Conservation (phyloP, 2,797 vertebrate species). For the Chelon auratus region DNA sequence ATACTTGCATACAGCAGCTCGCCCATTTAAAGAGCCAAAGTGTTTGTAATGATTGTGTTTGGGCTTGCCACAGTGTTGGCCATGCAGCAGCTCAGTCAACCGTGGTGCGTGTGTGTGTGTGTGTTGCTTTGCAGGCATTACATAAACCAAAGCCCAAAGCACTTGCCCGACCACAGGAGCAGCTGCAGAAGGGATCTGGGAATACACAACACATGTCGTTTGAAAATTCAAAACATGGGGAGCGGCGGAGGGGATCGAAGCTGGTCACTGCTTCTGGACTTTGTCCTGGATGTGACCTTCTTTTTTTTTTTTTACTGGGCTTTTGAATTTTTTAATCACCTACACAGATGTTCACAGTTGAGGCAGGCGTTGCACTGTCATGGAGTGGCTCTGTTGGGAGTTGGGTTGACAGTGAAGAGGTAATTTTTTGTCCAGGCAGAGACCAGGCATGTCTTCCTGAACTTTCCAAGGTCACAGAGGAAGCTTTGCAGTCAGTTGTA, state of each 20-base stretch:
- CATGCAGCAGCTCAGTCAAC: slow-evolving; percentile 66
- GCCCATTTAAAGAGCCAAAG: slow-evolving; percentile 67
- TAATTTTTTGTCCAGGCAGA: background rate
- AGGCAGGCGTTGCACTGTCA: slow-evolving; percentile 8
- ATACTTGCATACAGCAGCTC: slow-evolving; percentile 49
- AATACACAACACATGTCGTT: slow-evolving; percentile 65
- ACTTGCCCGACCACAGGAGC: slow-evolving; percentile 68
- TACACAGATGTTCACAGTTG: slow-evolving; percentile 45
- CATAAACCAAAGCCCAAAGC: slow-evolving; percentile 78
- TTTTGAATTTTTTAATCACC: slow-evolving; percentile 43
- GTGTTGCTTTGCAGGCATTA: slow-evolving; percentile 76
- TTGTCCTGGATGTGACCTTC: slow-evolving; percentile 49
- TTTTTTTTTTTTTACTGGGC: background rate
- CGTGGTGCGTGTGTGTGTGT: slow-evolving; percentile 39
- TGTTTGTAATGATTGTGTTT: slow-evolving; percentile 71
- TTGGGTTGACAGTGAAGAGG: slow-evolving; percentile 6
- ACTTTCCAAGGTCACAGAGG: background rate
- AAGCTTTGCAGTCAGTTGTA: background rate
- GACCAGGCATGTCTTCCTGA: background rate
- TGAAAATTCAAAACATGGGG: slow-evolving; percentile 61
- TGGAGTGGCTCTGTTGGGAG: slow-evolving; percentile 20
- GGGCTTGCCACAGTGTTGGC: slow-evolving; percentile 54
- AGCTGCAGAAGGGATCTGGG: slow-evolving; percentile 76
- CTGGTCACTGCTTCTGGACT: slow-evolving; percentile 35
- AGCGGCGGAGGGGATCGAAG: slow-evolving; percentile 38